Base-by-base conservation (phyloP, 2,888 invertebrate genomes). In the Fissipunctia ypsillon region DNA sequence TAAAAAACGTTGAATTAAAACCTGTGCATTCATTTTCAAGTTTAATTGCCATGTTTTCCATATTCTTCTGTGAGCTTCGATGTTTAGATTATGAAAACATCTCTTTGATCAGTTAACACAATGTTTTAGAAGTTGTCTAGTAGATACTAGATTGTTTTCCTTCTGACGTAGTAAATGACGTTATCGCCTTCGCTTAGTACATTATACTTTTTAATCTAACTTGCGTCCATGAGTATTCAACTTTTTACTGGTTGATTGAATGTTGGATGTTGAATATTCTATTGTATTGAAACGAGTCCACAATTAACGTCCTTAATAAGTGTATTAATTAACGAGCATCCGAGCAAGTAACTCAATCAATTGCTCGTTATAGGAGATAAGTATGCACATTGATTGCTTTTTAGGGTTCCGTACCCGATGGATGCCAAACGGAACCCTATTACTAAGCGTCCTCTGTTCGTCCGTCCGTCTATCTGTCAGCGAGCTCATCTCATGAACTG, bases 61-160 rank as follows among this genome's bases (percentile, higher is more conserved):
- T 68, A 52, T 66, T 63, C 10, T 38, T 54, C 25, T 57, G 12
- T 54, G 25, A 73, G 57, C 63, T 78, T 69, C 71, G 72, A 80
- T 76, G 84, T 75, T 81, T 81, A 81, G 52, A 78, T 73, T 76
- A 81, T 65, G 65, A 63, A 76, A 76, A 77, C 67, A 71, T 70
- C 72, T 72, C 71, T 88, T 88, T 88, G 88, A 88, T 88, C 88
- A 81, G 67, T 84, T 81, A 79, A 52, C 83, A 82, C 81, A 73
- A 73, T 73, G 69, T 77, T 78, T 83, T 67, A 76, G 70, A 70
- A 79, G 76, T 75, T 76, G 63, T 72, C 59, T 78, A 54, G 31
- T 64, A 35, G 12, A 59, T 61, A 71, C 66, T 67, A 71, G 67
- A 73, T 73, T 50, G 50, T 69, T 73, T 60, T 69, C 69, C 66